Evolutionary conservation across 2,113 vertebrate species (phyloP).

Genomic region (Peucedramus taeniatus): DNA sequence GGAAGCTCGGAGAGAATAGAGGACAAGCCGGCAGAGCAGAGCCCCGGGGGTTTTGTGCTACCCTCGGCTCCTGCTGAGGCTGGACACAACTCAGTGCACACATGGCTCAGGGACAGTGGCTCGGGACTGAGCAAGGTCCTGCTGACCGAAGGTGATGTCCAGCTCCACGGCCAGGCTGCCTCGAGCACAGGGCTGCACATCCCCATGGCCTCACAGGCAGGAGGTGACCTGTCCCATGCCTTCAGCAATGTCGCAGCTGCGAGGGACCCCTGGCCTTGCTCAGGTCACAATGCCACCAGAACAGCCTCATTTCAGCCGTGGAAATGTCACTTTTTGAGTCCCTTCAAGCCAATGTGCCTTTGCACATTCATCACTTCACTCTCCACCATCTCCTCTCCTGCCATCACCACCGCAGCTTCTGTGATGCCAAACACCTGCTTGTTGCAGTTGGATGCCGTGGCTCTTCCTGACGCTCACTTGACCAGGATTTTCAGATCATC

Average conservation of each 20-base stretch:
- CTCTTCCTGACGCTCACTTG: rapidly evolving
- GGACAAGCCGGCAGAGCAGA: background rate
- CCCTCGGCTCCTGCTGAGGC: background rate
- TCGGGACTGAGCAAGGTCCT: background rate
- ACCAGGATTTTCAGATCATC: background rate
- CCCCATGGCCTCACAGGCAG: rapidly evolving
- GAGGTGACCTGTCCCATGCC: background rate
- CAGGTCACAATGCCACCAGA: background rate
- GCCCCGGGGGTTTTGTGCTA: rapidly evolving
- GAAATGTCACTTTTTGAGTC: background rate
- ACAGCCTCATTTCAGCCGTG: background rate
- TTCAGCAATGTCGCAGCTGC: rapidly evolving
- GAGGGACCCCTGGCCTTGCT: background rate
- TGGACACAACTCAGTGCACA: background rate
- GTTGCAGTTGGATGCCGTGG: rapidly evolving
- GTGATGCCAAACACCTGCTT: rapidly evolving
- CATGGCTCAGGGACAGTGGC: background rate
- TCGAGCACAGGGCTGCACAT: rapidly evolving
- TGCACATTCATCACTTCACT: rapidly evolving
- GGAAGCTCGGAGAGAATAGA: background rate
- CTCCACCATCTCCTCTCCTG: background rate
- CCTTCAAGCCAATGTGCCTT: background rate
- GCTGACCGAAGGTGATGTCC: background rate
- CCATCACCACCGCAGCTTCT: background rate
- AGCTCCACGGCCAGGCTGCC: background rate